Base-by-base conservation (phyloP, 2,797 vertebrate species). In the Anguilla marmorata region DNA sequence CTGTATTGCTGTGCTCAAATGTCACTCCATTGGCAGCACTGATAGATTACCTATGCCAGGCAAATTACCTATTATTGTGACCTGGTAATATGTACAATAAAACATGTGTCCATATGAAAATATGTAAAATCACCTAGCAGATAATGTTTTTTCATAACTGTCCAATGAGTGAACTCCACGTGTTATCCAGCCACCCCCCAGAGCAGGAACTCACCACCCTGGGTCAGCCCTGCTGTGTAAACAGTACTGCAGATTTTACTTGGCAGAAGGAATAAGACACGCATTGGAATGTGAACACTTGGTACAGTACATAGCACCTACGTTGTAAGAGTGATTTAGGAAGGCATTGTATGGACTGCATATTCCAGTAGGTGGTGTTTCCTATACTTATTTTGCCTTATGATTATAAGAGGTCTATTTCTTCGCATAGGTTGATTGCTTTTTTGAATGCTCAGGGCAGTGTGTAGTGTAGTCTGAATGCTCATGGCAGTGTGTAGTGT, bases 161-260 rank as follows among this genome's bases (percentile, higher is more conserved):
- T 27, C 69, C 37, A 9, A 6, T 21, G 3, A 48, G 37, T 11
- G 0, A 54, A 45, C 50, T 84, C 9, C 48, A 54, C 30, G 4
- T 54, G 14, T 41, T 16, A 11, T 33, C 66, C 16, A 56, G 63
- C 24, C 63, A 27, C 54, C 37, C 48, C 48, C 11, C 6, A 11
- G 21, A 60, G 52, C 74, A 87, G 82, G 41, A 54, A 60, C 37
- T 86, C 86, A n/a, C 27, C 52, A 16, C 58, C 30, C 84, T 48
- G 9, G 54, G n/a, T 79, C 45, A 85, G 69, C 52, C 37, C 66
- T 60, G 24, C 37, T 88, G 60, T 74, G 83, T 76, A 48, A 79
- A 27, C 63, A 86, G 69, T 60, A 7, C 19, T 88, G 45, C n/a
- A 11, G 69, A 88, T 41, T 48, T 69, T 86, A 11, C 27, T 76